Percentiles rank a stretch among this genome's conserved stretches.
phyloP scores from a whole-genome alignment of 2,888 invertebrate genomes.

The Ditula angustiorana region DNA sequence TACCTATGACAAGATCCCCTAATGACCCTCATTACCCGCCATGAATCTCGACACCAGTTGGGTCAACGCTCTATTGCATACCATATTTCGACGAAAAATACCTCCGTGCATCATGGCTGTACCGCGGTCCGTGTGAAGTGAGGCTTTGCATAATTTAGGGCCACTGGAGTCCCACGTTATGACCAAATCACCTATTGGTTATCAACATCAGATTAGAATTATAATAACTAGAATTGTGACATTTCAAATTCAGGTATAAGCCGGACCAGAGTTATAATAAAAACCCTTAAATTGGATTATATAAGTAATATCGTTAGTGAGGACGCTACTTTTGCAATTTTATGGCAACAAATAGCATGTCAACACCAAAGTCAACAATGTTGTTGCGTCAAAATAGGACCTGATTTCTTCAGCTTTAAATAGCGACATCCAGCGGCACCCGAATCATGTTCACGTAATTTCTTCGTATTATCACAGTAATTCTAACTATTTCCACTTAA shows the following conservation, averaged over 20 bases:
- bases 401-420: too few relatives aligned
- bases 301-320: too few relatives aligned
- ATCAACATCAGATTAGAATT: neutral
- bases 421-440: too few relatives aligned
- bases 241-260: neutral
- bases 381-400: too few relatives aligned
- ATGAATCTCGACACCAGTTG: slow-evolving; percentile 28
- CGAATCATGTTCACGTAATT: too few relatives aligned
- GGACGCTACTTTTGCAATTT: too few relatives aligned
- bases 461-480: too few relatives aligned
- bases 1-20: slow-evolving; percentile 32
- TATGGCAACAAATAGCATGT: too few relatives aligned
- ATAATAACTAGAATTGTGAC: neutral
- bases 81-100: slow-evolving; percentile 28
- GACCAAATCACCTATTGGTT: slow-evolving; percentile 11
- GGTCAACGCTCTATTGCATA: slow-evolving; percentile 36
- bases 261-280: too few relatives aligned
- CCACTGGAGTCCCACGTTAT: neutral
- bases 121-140: slow-evolving; percentile 26
- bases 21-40: slow-evolving; percentile 36
- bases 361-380: too few relatives aligned
- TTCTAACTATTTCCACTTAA: too few relatives aligned
- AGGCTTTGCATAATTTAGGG: slow-evolving; percentile 20
- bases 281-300: too few relatives aligned
- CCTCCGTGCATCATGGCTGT: slow-evolving; percentile 7